Conservation (phyloP, 1,140 invertebrate genomes). For the Hylyphantes graminicola region DNA sequence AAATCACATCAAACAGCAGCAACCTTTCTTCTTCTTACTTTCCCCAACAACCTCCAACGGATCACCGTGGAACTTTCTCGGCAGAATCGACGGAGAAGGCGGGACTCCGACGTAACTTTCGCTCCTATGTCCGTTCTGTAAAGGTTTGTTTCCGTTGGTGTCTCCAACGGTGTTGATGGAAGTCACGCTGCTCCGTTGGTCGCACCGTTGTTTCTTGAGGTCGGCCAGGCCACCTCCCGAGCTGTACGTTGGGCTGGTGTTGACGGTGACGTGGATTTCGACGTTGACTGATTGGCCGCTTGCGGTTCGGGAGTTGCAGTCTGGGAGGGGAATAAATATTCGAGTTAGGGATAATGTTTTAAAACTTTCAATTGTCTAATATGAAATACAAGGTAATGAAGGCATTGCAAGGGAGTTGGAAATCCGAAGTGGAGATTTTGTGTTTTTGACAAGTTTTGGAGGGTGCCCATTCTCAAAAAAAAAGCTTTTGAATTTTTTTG, state of each 20-base stretch:
- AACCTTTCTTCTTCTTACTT: conserved; percentile 60
- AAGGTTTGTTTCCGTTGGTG: conserved; percentile 21
- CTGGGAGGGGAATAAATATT: no score
- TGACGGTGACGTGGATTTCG: conserved; percentile 66
- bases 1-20: conserved; percentile 61
- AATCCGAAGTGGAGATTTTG: no score
- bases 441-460: no score
- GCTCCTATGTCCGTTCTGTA: conserved; percentile 36
- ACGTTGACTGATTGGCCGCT: conserved; percentile 63
- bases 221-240: conserved; percentile 78
- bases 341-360: no score
- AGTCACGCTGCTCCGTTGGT: conserved; percentile 59
- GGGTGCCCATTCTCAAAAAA: no score
- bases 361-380: no score
- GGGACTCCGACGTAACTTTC: conserved; percentile 61
- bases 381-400: no score
- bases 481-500: no score
- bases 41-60: conserved; percentile 65
- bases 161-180: conserved; percentile 13
- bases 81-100: conserved; percentile 63
- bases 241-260: conserved; percentile 68
- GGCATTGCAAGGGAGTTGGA: no score
- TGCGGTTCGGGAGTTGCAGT: no score
- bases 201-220: conserved; percentile 86
- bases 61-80: conserved; percentile 64